Base-by-base conservation (phyloP, 92 coral and sea anemone species). In the Zoanthus sociatus region DNA sequence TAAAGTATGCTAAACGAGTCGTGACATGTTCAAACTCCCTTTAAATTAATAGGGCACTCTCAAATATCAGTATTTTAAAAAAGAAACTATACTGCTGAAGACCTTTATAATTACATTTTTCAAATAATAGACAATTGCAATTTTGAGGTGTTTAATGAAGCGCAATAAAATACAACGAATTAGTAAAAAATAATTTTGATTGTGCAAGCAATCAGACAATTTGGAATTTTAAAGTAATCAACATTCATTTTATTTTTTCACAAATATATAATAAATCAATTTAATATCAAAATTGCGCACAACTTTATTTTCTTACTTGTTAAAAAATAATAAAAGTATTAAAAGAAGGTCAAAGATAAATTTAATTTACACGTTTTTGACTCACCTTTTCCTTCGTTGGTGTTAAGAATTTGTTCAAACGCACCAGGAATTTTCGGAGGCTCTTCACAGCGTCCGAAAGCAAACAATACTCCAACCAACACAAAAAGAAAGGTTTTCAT, bases 351-450 rank as follows among this genome's bases (percentile, higher is more conserved):
- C 5, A 75, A 16, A 13, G 60, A 45, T 17, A 2, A 8, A 75
- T 17, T 47, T 48, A 1, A 6, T 53, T 53, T 58, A 75, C 6
- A 16, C 44, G 42, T 15, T 10, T 64, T 42, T 17, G 16, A 33
- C 84, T 33, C 4, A 90, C 93, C 88, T 87, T 81, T 87, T 5
- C 76, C 88, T 81, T 71, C 66, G 20, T 91, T 83, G 18, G 77
- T 78, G 4, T 58, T 66, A 47, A 91, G 76, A 77, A 91, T 91
- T 84, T 71, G 84, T 51, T 91, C 93, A 58, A 88, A 91, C 20
- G 93, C 93, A 56, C 86, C 91, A 54, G 76, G 83, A 56, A 70
- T 77, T 30, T 75, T 71, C 5, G 56, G 67, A 44, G 47, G 73
- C 30, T 21, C 66, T 1, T 16, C 88, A 67, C 42, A 58, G 66